A percentile compares a stretch with the other conserved stretches of the same genome.
These are phyloP conservation scores for Pangasianodon hypophthalmus DNA, from an alignment of 2,113 vertebrate species.

Conservation along the genomic window DNA sequence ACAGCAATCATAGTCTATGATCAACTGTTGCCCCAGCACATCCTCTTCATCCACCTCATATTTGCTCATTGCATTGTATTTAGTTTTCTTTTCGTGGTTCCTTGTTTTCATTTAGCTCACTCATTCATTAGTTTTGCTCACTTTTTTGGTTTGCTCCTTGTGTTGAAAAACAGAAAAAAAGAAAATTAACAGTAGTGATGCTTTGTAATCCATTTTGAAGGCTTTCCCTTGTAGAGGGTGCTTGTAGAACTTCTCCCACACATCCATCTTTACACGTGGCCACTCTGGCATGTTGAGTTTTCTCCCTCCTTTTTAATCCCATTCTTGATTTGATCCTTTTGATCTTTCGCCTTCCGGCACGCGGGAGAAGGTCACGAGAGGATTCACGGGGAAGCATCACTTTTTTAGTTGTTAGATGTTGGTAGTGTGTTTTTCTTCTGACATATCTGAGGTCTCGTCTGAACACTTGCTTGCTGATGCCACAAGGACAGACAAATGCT, in stretches of 20 bases:
- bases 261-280: conserved; percentile 42
- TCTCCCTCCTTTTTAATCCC: conserved; percentile 53
- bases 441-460: conserved; percentile 74
- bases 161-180: conserved; percentile 46
- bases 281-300: conserved; percentile 61
- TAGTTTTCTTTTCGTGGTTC: conserved; percentile 70
- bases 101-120: conserved; percentile 72
- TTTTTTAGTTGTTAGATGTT: conserved; percentile 52
- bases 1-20: conserved; percentile 59
- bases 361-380: conserved; percentile 63
- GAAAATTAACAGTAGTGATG: conserved; percentile 8
- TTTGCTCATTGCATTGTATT: conserved; percentile 65
- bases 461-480: conserved; percentile 68
- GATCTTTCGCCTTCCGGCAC: conserved; percentile 67
- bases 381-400: conserved; percentile 59
- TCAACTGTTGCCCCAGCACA: conserved; percentile 46
- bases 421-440: conserved; percentile 50
- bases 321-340: conserved; percentile 59
- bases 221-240: conserved; percentile 56
- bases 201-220: conserved; percentile 14
- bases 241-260: conserved; percentile 50
- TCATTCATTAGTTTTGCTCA: conserved; percentile 73
- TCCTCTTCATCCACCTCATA: conserved; percentile 67
- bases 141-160: conserved; percentile 67
- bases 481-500: conserved; percentile 59